Conservation (phyloP, 2,888 invertebrate species). For the Drosophila peninsularis region DNA sequence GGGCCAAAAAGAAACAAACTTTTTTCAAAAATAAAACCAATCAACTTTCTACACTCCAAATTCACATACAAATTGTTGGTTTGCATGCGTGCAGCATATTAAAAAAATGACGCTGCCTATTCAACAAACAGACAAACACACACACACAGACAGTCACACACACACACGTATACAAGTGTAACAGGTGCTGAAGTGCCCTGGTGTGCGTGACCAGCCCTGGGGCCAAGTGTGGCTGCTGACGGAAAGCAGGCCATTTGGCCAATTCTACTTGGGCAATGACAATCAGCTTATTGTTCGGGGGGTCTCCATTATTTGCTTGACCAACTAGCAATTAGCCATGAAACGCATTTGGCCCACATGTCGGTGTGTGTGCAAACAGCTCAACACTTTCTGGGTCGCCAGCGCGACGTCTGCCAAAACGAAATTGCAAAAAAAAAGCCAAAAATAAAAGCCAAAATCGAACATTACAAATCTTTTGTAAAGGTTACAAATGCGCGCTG, state of each 20-base stretch:
- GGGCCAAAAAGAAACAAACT: slow-evolving; percentile 21
- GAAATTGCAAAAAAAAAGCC: slow-evolving; percentile 48
- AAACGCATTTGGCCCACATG: slow-evolving; percentile 60
- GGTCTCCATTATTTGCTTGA: slow-evolving; percentile 25
- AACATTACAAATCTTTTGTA: slow-evolving; percentile 49
- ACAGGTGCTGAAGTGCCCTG: slow-evolving; percentile 52
- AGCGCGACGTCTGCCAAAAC: slow-evolving; percentile 38
- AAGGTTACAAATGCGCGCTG: slow-evolving; percentile 61
- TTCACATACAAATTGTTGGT: slow-evolving; percentile 69
- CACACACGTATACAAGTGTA: slow-evolving; percentile 10
- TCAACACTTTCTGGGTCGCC: slow-evolving; percentile 52
- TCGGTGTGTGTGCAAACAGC: slow-evolving; percentile 13
- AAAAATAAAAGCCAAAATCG: slow-evolving; percentile 25
- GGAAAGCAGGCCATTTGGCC: slow-evolving; percentile 47
- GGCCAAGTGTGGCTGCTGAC: slow-evolving; percentile 28
- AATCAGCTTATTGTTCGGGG: slow-evolving; percentile 54
- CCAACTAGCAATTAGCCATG: slow-evolving; percentile 69
- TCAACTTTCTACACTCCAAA: slow-evolving; percentile 77
- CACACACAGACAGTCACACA: too few species aligned
- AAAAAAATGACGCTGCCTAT: slow-evolving; percentile 75
- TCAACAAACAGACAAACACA: slow-evolving; percentile 21
- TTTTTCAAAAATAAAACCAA: slow-evolving; percentile 58
- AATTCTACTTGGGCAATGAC: slow-evolving; percentile 71
- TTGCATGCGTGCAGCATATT: slow-evolving; percentile 81
- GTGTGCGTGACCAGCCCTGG: slow-evolving; percentile 51